These are phyloP conservation scores for Acrobasis repandana DNA, from an alignment of 2,888 invertebrate species.

Conservation along the genomic window DNA sequence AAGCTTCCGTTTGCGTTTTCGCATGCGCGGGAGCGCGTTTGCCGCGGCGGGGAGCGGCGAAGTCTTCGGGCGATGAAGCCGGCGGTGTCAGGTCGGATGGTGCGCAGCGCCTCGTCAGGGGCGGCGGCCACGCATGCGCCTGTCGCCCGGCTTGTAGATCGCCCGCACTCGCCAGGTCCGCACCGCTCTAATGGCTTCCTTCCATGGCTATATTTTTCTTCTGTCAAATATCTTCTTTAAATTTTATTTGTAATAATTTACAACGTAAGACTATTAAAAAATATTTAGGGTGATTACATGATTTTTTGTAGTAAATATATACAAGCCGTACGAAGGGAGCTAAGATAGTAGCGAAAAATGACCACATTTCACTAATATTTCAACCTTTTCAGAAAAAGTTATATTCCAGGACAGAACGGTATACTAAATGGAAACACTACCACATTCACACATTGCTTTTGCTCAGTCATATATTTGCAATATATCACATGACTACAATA, in stretches of 20 bases:
- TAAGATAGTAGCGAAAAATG: slow-evolving; percentile 11
- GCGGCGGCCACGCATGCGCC: slow-evolving; percentile 71
- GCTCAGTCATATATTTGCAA: slow-evolving; percentile 28
- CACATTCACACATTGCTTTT: slow-evolving; percentile 31
- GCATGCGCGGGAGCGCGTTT: slow-evolving; percentile 50
- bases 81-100: slow-evolving; percentile 72
- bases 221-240: neutral
- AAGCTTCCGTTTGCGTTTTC: slow-evolving; percentile 77
- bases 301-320: too few species aligned
- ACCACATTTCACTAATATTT: slow-evolving; percentile 20
- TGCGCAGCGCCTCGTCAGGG: slow-evolving; percentile 79
- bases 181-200: slow-evolving; percentile 47
- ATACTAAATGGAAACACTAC: neutral
- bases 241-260: neutral
- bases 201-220: slow-evolving; percentile 12
- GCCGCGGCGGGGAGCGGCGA: slow-evolving; percentile 51
- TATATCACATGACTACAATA: slow-evolving; percentile 24
- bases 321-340: slow-evolving; percentile 16
- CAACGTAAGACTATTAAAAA: neutral
- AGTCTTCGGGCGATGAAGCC: slow-evolving; percentile 58
- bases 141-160: slow-evolving; percentile 62
- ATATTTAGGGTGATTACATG: neutral
- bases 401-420: slow-evolving; percentile 15
- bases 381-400: slow-evolving; percentile 9
- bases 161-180: slow-evolving; percentile 70